Base-by-base conservation (phyloP, 2,888 invertebrate species). In the Macaria notata region DNA sequence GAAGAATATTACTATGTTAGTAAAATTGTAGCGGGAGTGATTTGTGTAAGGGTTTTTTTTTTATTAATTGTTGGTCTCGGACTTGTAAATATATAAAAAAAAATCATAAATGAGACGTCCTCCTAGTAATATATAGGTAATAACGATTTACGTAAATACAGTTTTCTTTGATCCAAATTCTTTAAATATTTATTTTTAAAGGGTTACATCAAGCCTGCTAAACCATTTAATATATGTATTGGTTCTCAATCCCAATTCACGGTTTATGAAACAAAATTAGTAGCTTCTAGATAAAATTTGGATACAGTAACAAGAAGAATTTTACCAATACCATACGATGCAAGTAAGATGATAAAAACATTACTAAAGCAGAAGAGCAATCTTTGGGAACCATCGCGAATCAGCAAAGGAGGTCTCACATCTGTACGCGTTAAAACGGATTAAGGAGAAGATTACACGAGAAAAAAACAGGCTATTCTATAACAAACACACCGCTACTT, bases 401-500 rank as follows among this genome's bases (percentile, higher is more conserved):
- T 81, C 64, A 59, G 52, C 76, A 65, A 67, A 65, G 50, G 64
- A 54, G 62, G 70, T 62, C 68, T 73, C 86, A 83, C 91, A 91
- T 91, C 88, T 91, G 90, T 86, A 80, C 78, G 84, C 83, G 87
- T 84, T 90, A 88, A 89, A 91, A 89, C 84, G 88, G 91, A 89
- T 91, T 91, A 91, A 78, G 79, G 65, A 71, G 74, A 79, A 87
- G 89, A 90, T 91, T 90, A 90, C 85, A 84, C 79, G 31, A 79
- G 54, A 67, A 76, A 84, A 89, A 86, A 80, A 75, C 64, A 71
- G 71, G 64, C 56, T 68, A 64, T 70, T 66, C 68, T 62, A 63
- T 71, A 75, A 85, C 87, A 90, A 89, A 89, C 88, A 88, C 84
- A 86, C 90, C 88, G 90, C 83, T 70, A 76, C 69, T 73, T 66